phyloP scores from a whole-genome alignment of 2,113 vertebrate species.

The Puffinus mauretanicus region DNA sequence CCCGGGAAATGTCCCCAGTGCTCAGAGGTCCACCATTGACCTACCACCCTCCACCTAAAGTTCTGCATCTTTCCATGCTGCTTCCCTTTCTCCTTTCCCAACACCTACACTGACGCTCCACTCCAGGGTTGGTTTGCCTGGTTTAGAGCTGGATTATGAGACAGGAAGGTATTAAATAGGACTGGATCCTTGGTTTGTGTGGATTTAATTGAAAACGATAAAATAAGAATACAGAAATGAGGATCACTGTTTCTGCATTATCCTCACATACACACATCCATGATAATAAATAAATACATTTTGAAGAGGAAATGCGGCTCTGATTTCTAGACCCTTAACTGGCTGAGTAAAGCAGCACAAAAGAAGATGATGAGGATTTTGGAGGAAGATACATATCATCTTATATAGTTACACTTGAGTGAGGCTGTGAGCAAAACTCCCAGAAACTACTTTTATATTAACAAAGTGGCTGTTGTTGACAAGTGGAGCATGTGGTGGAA shows the following conservation, averaged over 20 bases:
- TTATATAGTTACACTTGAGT: not conserved
- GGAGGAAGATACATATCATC: not conserved
- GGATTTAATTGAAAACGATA: not conserved
- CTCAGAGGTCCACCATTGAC: not conserved
- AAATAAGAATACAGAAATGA: not conserved
- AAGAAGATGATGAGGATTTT: not conserved
- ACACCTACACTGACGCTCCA: not conserved
- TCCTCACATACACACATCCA: not conserved
- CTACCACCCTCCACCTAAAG: not conserved
- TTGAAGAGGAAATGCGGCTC: not conserved
- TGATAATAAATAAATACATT: not conserved
- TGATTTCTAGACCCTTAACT: not conserved
- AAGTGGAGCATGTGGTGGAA: slow-evolving; percentile 62
- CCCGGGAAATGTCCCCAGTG: not conserved
- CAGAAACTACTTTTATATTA: slow-evolving; percentile 31
- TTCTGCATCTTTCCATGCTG: not conserved
- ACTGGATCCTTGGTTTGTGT: not conserved
- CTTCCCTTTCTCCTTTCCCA: not conserved
- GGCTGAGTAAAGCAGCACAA: not conserved
- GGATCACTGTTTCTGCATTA: not conserved
- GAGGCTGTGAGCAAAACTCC: slow-evolving; percentile 25
- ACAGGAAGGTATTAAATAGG: not conserved
- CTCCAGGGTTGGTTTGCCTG: not conserved
- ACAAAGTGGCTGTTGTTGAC: slow-evolving; percentile 35
- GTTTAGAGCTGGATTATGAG: not conserved